These are phyloP conservation scores for Papilio gigon DNA, from an alignment of 2,888 invertebrate genomes.

Conservation along the genomic window DNA sequence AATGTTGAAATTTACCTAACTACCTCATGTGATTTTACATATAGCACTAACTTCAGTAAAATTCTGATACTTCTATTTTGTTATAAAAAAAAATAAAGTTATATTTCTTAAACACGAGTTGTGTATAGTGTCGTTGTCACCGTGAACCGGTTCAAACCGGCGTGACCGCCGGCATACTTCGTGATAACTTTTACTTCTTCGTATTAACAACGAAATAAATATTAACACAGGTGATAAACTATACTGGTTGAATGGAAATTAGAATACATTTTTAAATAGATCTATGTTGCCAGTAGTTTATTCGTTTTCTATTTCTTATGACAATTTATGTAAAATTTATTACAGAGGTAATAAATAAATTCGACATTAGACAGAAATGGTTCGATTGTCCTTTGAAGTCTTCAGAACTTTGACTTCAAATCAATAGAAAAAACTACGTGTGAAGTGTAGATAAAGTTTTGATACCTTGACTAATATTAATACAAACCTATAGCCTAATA, in stretches of 20 bases:
- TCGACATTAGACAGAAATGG: too few species aligned
- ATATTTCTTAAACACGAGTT: neutral
- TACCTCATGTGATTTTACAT: too few species aligned
- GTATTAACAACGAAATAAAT: conserved; percentile 39
- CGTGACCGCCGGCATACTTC: conserved; percentile 30
- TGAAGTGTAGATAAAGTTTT: too few species aligned
- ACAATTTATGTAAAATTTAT: conserved; percentile 8
- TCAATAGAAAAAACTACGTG: too few species aligned
- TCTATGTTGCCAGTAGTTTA: conserved; percentile 1
- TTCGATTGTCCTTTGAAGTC: too few species aligned
- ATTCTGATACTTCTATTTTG: neutral
- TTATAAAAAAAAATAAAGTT: neutral
- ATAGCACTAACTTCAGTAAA: neutral
- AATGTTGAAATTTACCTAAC: too few species aligned
- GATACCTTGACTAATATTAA: too few species aligned
- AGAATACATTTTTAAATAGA: conserved; percentile 32
- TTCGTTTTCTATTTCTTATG: conserved; percentile 26
- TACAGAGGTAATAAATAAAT: conserved; percentile 3
- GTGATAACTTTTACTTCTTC: conserved; percentile 43
- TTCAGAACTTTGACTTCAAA: too few species aligned
- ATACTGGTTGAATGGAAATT: conserved; percentile 31
- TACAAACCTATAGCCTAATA: too few species aligned
- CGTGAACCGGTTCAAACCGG: conserved; percentile 37
- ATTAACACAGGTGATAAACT: conserved; percentile 38
- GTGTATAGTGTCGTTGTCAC: conserved; percentile 4